Evolutionary conservation across 2,888 invertebrate genomes (phyloP), one percentile per base, ranked within the genome.

Genomic region (Notocelia uddmanniana): DNA sequence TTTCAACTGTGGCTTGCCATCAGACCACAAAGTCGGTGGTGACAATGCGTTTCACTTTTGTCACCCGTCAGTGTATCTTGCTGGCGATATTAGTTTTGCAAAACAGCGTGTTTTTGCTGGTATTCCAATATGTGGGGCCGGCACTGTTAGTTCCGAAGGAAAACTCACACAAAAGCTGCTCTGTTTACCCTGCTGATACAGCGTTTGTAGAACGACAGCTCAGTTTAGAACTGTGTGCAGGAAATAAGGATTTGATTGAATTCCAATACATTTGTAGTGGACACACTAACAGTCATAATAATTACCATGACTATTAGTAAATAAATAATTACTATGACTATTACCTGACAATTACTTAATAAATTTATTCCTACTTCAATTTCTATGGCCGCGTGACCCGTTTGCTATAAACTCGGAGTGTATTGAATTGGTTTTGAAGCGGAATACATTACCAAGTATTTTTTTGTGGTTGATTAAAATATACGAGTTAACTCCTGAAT

Each of bases 81-180:
- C 13, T 37, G 54, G 52, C 18, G 63, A 59, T 70, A 70, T 70
- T 66, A 70, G 70, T 70, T 70, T 70, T 66, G 64, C 66, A 59
- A 64, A 64, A 64, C 64, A 58, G 10, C 58, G 37, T 58, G 68
- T 64, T 70, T 64, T 58, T 57, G 62, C 52, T 57, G 52, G 58
- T 18, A 58, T 59, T 26, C 50, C 70, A 52, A 66, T 70, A 58
- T 70, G 58, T 15, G 52, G 48, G 37, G 23, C 52, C 52, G 19
- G 50, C 45, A 0, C 21, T 19, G 21, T 11, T 52, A 54, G 37
- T 37, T 23, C 23, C 9, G 52, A 37, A 52, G 52, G 31, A 19
- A 64, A 64, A 64, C 52, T 23, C 37, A 64, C 5, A 62, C 48
- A 62, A 31, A 45, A 31, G 31, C 62, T 23, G 23, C 59, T 5